Base-by-base conservation (phyloP, 2,888 invertebrate species). In the Zonitis immaculata region DNA sequence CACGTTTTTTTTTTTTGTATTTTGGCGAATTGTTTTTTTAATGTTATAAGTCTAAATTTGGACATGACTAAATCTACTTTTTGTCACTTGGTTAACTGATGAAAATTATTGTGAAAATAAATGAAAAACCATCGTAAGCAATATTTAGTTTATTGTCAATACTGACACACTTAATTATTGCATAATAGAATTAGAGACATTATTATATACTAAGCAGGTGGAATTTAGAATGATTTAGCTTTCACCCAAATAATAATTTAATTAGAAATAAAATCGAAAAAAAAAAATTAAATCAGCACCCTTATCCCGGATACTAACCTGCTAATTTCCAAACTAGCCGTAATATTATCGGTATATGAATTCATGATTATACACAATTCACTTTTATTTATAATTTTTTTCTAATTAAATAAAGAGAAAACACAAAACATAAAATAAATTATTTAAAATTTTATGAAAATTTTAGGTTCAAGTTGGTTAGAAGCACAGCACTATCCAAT, bases 261-360 rank as follows among this genome's bases (percentile, higher is more conserved):
- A 11, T n/a, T 3, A 3, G 4, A 8, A 16, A 50, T 20, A 47
- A 56, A 56, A 52, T 49, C 49, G 51, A 32, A 49, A 32, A 47
- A 43, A 47, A 47, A 39, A 53, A 50, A 27, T 9, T 16, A n/a
- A n/a, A 9, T 35, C 51, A 48, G 42, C 47, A 52, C 48, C 27
- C 27, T 5, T 30, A 9, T 27, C 44, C 18, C 22, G 18, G 18
- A 58, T 44, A 56, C 61, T 55, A 57, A 70, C 70, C 70, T 70
- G 67, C 68, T 70, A 49, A 67, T 69, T 59, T 70, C 69, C 57
- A 69, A 51, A 51, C 66, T 69, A 42, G 66, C 66, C 45, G 65
- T 66, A 44, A 70, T 65, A 58, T 69, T 69, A 53, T 70, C 68
- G 51, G 66, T 52, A 51, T 67, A 68, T 44, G 58, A 54, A 53